Evolutionary conservation across 2,113 vertebrate genomes (phyloP).

Genomic region (Puntigrus tetrazona): DNA sequence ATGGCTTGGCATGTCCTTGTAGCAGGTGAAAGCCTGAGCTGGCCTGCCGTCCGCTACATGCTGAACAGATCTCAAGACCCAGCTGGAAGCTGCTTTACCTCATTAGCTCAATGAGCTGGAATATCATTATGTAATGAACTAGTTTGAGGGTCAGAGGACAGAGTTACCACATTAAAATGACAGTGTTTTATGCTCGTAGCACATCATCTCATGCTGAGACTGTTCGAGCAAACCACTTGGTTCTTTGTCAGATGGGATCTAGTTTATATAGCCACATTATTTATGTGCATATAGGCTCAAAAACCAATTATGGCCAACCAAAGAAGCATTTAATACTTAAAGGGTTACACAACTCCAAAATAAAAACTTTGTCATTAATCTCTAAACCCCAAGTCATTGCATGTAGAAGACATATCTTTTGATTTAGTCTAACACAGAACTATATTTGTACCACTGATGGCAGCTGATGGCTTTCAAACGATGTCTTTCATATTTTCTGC

Average conservation of each 20-base stretch:
- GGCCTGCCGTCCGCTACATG: background rate
- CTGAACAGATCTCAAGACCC: slow-evolving; percentile 18
- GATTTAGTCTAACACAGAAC: no score
- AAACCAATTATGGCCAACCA: background rate
- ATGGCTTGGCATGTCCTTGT: background rate
- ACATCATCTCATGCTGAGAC: background rate
- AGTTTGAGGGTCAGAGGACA: slow-evolving; percentile 21
- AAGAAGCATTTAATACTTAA: no score
- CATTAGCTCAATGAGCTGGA: slow-evolving; percentile 29
- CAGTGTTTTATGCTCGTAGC: background rate
- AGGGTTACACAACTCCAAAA: no score
- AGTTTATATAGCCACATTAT: background rate
- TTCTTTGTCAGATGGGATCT: background rate
- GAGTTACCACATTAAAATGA: background rate
- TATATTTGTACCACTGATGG: no score
- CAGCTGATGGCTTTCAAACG: no score
- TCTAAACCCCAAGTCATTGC: no score
- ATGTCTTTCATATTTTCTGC: no score
- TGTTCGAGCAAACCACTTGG: background rate
- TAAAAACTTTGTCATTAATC: no score
- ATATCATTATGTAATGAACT: slow-evolving; percentile 27
- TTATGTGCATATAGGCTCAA: background rate
- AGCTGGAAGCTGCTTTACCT: slow-evolving; percentile 22
- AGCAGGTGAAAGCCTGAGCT: background rate
- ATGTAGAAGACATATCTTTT: no score